Percentiles rank a stretch among this genome's conserved stretches.
phyloP scores from a whole-genome alignment of 2,888 invertebrate genomes.

The Drosophila eohydei region DNA sequence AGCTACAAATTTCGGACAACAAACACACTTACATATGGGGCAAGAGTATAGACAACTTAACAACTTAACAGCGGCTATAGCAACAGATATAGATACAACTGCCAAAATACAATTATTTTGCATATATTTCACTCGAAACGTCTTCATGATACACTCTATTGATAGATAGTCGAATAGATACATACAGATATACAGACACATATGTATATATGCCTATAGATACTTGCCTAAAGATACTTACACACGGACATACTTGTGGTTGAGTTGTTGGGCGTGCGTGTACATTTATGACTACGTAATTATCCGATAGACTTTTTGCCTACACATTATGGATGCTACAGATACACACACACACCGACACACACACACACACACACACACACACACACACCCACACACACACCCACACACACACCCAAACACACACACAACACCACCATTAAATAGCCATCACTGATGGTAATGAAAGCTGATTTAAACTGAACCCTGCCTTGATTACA shows the following conservation, averaged over 20 bases:
- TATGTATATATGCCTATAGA: neutral
- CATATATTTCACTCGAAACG: conserved; percentile 12
- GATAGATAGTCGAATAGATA: conserved; percentile 11
- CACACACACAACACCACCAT: neutral
- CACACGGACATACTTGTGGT: too few relatives aligned
- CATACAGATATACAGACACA: neutral
- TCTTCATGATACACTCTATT: conserved; percentile 11
- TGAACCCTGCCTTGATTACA: conserved; percentile 1
- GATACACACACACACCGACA: neutral
- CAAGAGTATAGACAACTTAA: too few relatives aligned
- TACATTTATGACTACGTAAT: neutral
- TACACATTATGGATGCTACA: neutral
- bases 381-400: neutral
- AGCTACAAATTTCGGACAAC: too few relatives aligned
- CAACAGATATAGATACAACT: neutral
- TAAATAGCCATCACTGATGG: neutral
- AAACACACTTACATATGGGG: too few relatives aligned
- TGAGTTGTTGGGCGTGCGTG: conserved; percentile 1
- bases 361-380: neutral
- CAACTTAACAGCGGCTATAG: neutral
- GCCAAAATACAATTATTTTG: conserved; percentile 16
- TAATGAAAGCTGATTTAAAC: conserved; percentile 5
- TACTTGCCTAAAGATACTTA: too few relatives aligned
- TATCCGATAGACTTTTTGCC: conserved; percentile 2
- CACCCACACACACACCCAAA: neutral